Percentiles rank a stretch among this genome's conserved stretches.
These are phyloP conservation scores for Proctacanthus coquilletti DNA, from an alignment of 1,140 invertebrate genomes.

Conservation along the genomic window DNA sequence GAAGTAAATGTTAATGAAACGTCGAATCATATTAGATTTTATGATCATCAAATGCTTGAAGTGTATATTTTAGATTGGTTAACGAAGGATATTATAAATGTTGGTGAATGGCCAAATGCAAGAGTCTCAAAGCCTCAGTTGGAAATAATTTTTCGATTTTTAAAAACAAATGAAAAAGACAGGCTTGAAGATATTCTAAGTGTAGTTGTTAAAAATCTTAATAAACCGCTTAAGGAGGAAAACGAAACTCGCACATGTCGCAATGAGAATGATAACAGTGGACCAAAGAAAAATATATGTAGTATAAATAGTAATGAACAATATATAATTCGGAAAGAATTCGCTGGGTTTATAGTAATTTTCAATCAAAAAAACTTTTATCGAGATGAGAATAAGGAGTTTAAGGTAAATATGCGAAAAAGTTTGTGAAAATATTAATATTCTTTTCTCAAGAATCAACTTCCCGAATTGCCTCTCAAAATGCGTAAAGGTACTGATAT, in stretches of 20 bases:
- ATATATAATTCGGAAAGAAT: constrained; percentile 9
- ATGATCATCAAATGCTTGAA: constrained; percentile 17
- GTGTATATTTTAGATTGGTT: constrained; percentile 23
- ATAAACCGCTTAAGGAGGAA: too few relatives aligned
- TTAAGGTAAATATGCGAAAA: too few relatives aligned
- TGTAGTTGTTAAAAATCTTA: too few relatives aligned
- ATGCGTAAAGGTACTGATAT: constrained; percentile 18
- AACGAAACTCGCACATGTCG: neutral
- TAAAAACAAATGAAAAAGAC: constrained; percentile 19
- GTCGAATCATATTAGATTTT: constrained; percentile 16
- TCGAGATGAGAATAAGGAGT: constrained; percentile 6
- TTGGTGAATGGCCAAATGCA: too few relatives aligned
- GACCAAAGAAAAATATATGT: neutral
- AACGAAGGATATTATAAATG: constrained; percentile 7
- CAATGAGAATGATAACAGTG: neutral
- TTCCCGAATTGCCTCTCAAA: constrained; percentile 6
- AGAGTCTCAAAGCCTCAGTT: too few relatives aligned
- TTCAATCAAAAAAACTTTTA: constrained; percentile 23
- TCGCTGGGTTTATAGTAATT: constrained; percentile 19
- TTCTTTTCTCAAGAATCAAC: too few relatives aligned
- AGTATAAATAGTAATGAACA: constrained; percentile 1
- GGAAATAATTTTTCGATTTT: constrained; percentile 18
- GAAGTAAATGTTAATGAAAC: neutral
- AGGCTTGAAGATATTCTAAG: too few relatives aligned
- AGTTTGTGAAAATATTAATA: too few relatives aligned